Base-by-base conservation (phyloP, 2,797 vertebrate species). In the Coreius guichenoti region DNA sequence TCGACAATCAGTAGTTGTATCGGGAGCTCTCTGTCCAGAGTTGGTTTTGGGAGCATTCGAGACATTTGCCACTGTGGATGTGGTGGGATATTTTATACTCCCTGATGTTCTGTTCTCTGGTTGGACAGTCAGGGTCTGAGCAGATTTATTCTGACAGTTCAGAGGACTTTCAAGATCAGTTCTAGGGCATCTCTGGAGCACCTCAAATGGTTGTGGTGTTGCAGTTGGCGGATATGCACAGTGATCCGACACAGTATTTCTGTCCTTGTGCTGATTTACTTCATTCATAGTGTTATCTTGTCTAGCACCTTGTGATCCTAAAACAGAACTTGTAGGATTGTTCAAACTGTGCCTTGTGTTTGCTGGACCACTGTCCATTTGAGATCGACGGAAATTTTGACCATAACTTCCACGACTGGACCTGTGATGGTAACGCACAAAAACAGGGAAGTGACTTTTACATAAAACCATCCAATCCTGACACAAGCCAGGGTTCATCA, bases 51-150 rank as follows among this genome's bases (percentile, higher is more conserved):
- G 56, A 33, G 61, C 12, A 5, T 63, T 68, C 2, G 12, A 36
- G 31, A 51, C 65, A 49, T 81, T 63, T 43, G 12, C 33, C 19
- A 49, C 16, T 29, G 26, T 13, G 23, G 33, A n/a, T 29, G 23
- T 8, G 19, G 19, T 56, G 8, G 74, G 74, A 26, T 23, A 75
- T 39, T 79, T 79, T 16, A 36, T 90, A 87, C 8, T 93, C 89
- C 84, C 85, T 87, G 74, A 89, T 88, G 51, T 81, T 89, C 72
- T 90, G 86, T 61, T 45, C 81, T 74, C n/a, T 76, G 80, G 49
- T 43, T 72, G 85, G 63, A 81, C 1, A 56, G 8, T 58, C 45
- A 58, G 85, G 36, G 89, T 89, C 77, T 82, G 80, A 54, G 54
- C 70, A 63, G 70, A 67, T 87, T 89, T 91, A 19, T 84, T 83